Evolutionary conservation across 2,797 vertebrate genomes (phyloP).

Genomic region (Manis javanica): DNA sequence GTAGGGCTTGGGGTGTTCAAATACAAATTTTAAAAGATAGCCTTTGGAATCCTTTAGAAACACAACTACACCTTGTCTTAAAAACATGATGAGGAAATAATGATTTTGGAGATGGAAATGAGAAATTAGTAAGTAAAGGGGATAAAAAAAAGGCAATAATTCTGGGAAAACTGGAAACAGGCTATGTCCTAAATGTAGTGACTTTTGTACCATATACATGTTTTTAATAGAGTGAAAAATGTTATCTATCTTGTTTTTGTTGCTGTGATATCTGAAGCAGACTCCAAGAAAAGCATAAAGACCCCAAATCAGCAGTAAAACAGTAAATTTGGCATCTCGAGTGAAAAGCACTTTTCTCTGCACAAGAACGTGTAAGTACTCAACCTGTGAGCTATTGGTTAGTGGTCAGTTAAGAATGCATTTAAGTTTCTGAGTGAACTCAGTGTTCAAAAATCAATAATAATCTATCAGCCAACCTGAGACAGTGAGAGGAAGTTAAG

Average conservation of each 20-base stretch:
- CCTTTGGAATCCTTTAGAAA: neutral
- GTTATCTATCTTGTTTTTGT: neutral
- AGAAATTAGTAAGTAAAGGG: neutral
- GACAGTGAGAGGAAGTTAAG: neutral
- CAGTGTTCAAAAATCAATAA: neutral
- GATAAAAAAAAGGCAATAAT: neutral
- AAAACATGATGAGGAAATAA: neutral
- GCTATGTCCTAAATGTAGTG: neutral
- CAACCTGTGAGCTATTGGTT: neutral
- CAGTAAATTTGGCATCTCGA: neutral
- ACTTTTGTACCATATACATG: neutral
- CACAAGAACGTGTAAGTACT: neutral
- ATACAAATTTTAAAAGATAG: neutral
- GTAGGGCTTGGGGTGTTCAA: neutral
- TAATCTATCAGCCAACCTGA: neutral
- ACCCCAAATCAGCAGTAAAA: neutral
- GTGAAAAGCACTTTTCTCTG: neutral
- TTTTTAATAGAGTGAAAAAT: neutral
- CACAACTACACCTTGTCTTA: neutral
- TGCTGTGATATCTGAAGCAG: neutral
- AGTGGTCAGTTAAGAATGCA: neutral
- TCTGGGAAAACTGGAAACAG: neutral
- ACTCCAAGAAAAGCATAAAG: neutral
- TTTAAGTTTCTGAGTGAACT: neutral
- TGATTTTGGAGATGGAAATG: neutral